Evolutionary conservation across 1,140 invertebrate genomes (phyloP).

Genomic region (Drosophila azteca): DNA sequence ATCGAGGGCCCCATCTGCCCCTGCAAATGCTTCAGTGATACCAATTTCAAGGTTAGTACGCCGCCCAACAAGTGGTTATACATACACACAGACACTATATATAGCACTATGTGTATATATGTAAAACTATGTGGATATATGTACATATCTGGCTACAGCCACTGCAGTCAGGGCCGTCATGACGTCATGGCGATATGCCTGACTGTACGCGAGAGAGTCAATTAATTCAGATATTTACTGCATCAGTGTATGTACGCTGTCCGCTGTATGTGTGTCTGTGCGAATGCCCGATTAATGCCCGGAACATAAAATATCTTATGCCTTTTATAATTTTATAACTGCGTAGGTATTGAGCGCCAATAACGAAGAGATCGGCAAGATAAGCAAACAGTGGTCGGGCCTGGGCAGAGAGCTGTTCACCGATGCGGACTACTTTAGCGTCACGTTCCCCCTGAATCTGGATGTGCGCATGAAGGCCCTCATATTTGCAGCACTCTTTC

Average conservation of each 20-base stretch:
- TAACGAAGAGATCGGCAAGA: conserved; percentile 67
- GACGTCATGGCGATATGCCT: conserved; percentile 61
- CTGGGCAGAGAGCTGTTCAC: conserved; percentile 64
- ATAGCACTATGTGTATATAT: no score
- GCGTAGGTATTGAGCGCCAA: conserved; percentile 65
- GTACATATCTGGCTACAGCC: conserved; percentile 21
- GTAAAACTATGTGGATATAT: not conserved
- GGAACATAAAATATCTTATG: conserved; percentile 20
- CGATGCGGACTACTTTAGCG: conserved; percentile 68
- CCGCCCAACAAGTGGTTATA: conserved; percentile 49
- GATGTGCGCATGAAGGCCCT: conserved; percentile 75
- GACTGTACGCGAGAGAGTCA: conserved; percentile 48
- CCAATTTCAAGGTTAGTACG: conserved; percentile 81
- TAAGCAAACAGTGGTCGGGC: conserved; percentile 69
- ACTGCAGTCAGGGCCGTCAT: conserved; percentile 32
- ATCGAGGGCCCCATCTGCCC: conserved; percentile 89
- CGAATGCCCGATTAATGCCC: conserved; percentile 27
- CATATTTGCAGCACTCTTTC: conserved; percentile 59
- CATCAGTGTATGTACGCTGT: conserved; percentile 4
- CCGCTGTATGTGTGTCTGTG: conserved; percentile 3
- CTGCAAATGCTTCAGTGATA: conserved; percentile 87
- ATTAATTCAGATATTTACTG: conserved; percentile 42
- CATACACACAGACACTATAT: conserved; percentile 11
- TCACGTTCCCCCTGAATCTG: conserved; percentile 62
- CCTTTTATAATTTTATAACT: not conserved